These are phyloP conservation scores for Odobenus rosmarus DNA, from an alignment of 2,113 vertebrate species.

Conservation along the genomic window DNA sequence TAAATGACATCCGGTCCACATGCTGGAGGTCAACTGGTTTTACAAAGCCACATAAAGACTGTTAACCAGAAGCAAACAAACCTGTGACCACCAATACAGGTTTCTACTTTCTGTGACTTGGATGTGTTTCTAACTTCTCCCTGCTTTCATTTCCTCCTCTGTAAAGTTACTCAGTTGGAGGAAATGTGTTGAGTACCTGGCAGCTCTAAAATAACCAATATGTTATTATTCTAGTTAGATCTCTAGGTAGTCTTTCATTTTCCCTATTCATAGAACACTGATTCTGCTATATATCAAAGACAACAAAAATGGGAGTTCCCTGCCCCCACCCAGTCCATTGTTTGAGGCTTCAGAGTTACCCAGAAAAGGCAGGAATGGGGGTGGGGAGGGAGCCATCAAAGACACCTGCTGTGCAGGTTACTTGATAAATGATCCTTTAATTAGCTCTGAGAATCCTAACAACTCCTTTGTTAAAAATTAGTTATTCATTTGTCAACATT, in stretches of 20 bases:
- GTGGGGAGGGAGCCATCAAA: not conserved
- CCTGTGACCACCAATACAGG: not conserved
- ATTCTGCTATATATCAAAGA: not conserved
- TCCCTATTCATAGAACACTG: not conserved
- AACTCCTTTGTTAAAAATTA: conserved; percentile 52
- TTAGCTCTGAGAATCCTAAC: conserved; percentile 30
- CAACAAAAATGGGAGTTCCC: not conserved
- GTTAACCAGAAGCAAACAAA: conserved; percentile 64
- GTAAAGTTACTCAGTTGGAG: not conserved
- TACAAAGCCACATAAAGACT: conserved; percentile 43
- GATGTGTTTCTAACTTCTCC: conserved; percentile 2
- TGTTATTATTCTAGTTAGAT: not conserved
- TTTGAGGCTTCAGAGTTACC: not conserved
- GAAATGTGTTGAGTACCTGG: not conserved
- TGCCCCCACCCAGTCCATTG: not conserved
- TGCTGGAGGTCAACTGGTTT: conserved; percentile 14
- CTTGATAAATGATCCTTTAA: conserved; percentile 56
- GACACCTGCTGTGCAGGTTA: conserved; percentile 20
- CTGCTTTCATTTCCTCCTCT: not conserved
- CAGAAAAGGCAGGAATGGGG: not conserved
- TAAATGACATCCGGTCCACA: not conserved
- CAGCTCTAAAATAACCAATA: not conserved
- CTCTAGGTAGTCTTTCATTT: not conserved
- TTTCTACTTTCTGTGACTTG: not conserved
- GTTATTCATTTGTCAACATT: conserved; percentile 50